phyloP scores from a whole-genome alignment of 2,888 invertebrate genomes.

The Rhodophaea formosa region DNA sequence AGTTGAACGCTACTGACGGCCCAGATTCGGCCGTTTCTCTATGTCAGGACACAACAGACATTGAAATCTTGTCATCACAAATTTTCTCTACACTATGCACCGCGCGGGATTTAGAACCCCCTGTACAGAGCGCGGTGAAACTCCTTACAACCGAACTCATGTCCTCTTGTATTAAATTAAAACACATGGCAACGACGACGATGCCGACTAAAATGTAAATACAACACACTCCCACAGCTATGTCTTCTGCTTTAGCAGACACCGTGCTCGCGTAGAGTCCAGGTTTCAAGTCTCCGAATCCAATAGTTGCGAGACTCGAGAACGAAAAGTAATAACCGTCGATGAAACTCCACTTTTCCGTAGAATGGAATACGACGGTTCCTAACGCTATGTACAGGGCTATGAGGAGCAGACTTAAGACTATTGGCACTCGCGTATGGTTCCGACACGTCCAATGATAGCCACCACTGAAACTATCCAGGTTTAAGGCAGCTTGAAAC shows the following conservation, averaged over 20 bases:
- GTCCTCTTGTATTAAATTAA: conserved; percentile 91
- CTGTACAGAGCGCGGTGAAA: conserved; percentile 47
- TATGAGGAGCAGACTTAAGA: conserved; percentile 91
- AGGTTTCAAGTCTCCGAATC: conserved; percentile 90
- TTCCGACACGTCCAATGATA: conserved; percentile 74
- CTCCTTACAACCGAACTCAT: conserved; percentile 61
- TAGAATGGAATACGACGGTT: conserved; percentile 92
- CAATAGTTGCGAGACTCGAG: conserved; percentile 90
- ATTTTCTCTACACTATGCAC: conserved; percentile 72
- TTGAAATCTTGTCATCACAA: conserved; percentile 74
- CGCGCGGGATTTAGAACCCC: conserved; percentile 49
- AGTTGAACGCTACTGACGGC: conserved; percentile 52
- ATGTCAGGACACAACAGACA: conserved; percentile 81
- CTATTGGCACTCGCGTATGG: conserved; percentile 91
- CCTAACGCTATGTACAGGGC: conserved; percentile 94
- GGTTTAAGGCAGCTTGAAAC: conserved; percentile 69
- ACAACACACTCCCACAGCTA: conserved; percentile 89
- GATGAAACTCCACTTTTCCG: conserved; percentile 95
- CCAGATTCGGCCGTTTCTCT: conserved; percentile 59
- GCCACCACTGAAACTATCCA: conserved; percentile 61
- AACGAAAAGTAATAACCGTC: conserved; percentile 93
- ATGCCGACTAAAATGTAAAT: conserved; percentile 91
- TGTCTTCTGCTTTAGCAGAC: conserved; percentile 77
- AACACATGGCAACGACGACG: conserved; percentile 93
- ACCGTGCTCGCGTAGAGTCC: conserved; percentile 78